Evolutionary conservation across 2,888 invertebrate species (phyloP).

Genomic region (Ormyrus nitidulus): DNA sequence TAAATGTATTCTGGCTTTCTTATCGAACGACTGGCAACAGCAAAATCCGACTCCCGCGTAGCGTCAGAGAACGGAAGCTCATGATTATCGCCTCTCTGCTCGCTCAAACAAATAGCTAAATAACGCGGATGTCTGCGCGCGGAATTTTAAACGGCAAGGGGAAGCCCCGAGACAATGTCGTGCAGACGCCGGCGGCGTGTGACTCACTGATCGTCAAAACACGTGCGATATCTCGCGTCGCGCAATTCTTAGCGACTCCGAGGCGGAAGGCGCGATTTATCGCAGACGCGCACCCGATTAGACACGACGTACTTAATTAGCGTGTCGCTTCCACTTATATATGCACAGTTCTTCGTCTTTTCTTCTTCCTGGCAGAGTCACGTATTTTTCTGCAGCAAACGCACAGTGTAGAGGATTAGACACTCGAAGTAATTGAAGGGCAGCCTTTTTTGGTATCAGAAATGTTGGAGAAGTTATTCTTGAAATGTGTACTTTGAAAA

Average conservation of each 20-base stretch:
- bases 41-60: not conserved
- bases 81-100: slow-evolving; percentile 58
- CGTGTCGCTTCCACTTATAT: not conserved
- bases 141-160: slow-evolving; percentile 49
- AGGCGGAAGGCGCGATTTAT: slow-evolving; percentile 39
- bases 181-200: slow-evolving; percentile 8
- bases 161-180: slow-evolving; percentile 25
- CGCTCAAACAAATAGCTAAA: slow-evolving; percentile 35
- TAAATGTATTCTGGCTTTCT: not conserved
- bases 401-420: too few relatives aligned
- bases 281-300: slow-evolving; percentile 22
- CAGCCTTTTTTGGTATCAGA: too few relatives aligned
- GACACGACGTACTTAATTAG: slow-evolving; percentile 21
- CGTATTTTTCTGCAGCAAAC: too few relatives aligned
- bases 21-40: slow-evolving; percentile 15
- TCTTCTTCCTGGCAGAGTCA: not conserved
- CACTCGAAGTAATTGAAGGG: too few relatives aligned
- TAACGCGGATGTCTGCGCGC: slow-evolving; percentile 41
- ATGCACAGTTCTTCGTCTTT: not conserved
- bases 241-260: not conserved
- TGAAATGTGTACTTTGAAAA: too few relatives aligned
- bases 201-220: slow-evolving; percentile 2
- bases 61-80: slow-evolving; percentile 56
- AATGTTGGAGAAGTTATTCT: too few relatives aligned
- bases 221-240: slow-evolving; percentile 11